Conservation (phyloP, 1,140 invertebrate genomes). For the Zaprionus inermis region DNA sequence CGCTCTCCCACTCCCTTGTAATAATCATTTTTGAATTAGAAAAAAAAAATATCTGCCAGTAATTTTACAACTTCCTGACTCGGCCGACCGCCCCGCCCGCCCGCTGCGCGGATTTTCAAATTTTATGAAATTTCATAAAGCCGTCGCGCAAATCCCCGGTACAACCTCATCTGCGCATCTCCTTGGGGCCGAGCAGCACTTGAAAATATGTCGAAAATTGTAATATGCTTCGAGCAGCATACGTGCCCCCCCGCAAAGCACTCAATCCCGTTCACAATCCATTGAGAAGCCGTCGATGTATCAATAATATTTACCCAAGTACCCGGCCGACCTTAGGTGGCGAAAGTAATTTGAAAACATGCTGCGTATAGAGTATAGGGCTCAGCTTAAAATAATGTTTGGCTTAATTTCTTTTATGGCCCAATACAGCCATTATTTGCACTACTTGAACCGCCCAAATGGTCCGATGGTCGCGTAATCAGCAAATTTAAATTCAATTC, state of each 20-base stretch:
- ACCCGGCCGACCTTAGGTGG: slow-evolving; percentile 64
- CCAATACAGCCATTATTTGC: slow-evolving; percentile 80
- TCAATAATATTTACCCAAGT: slow-evolving; percentile 77
- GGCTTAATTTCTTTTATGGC: slow-evolving; percentile 82
- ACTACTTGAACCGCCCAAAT: slow-evolving; percentile 51
- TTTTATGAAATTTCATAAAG: slow-evolving; percentile 69
- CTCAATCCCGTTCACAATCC: slow-evolving; percentile 69
- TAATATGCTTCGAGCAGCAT: slow-evolving; percentile 68
- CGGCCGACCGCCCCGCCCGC: too few relatives aligned
- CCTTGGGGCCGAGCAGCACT: slow-evolving; percentile 50
- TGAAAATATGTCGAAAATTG: slow-evolving; percentile 70
- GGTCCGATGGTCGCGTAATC: slow-evolving; percentile 47
- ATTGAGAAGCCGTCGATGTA: slow-evolving; percentile 79
- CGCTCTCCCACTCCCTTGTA: slow-evolving; percentile 27
- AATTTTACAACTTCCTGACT: slow-evolving; percentile 65
- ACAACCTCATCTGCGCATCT: slow-evolving; percentile 57
- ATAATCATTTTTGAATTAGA: slow-evolving; percentile 80
- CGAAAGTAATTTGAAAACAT: slow-evolving; percentile 69
- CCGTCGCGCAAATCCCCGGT: slow-evolving; percentile 49
- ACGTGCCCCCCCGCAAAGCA: slow-evolving; percentile 40
- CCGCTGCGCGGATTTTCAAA: slow-evolving; percentile 72
- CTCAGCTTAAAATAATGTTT: slow-evolving; percentile 68
- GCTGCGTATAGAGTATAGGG: slow-evolving; percentile 6
- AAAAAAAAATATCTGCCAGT: slow-evolving; percentile 43
- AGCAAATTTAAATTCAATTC: slow-evolving; percentile 83